Evolutionary conservation across 1,140 invertebrate genomes (phyloP), one percentile per base, ranked within the genome.

Genomic region (Drosophila nikananu): DNA sequence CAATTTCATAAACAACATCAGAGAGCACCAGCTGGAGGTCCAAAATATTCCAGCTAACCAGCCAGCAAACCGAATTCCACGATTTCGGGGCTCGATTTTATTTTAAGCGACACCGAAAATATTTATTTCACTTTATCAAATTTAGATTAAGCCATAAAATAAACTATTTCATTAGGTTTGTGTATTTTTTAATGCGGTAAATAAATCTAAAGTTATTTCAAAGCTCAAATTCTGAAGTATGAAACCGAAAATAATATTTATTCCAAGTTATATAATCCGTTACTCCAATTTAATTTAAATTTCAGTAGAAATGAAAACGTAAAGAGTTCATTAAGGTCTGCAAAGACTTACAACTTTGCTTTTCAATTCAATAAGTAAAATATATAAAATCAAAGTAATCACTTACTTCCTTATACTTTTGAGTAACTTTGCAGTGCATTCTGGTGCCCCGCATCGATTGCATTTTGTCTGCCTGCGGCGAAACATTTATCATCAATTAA

Each of bases 401-500:
- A 4, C 4, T 25, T 8, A 21, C 19, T 17, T 17, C 3, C 5
- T 17, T 9, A 17, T 17, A 23, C 12, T 5, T 49, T 49, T 15
- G 21, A 9, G 3, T 25, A 25, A 2, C 15, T 2, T 48, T 25
- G 7, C 23, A 49, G 48, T 51, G 48, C 54, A 71, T 52, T 61
- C 67, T 51, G 37, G 37, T 19, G 46, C 27, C 42, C 9, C 2
- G 44, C 44, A 37, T 61, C 67, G 55, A 73, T 73, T 73, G 48
- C 67, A 51, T 73, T 73, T 73, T 42, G 70, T 73, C 70, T 72
- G 68, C 55, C 48, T 61, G 44, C 41, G 54, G 51, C 65, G 23
- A 63, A 79, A 60, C 77, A 79, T 79, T 79, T 67, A 81, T 79
- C 72, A 83, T 83, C 81, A 82, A 83, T 83, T 67, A 83, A 82